Base-by-base conservation (phyloP, 2,113 vertebrate genomes). In the Laterallus jamaicensis region DNA sequence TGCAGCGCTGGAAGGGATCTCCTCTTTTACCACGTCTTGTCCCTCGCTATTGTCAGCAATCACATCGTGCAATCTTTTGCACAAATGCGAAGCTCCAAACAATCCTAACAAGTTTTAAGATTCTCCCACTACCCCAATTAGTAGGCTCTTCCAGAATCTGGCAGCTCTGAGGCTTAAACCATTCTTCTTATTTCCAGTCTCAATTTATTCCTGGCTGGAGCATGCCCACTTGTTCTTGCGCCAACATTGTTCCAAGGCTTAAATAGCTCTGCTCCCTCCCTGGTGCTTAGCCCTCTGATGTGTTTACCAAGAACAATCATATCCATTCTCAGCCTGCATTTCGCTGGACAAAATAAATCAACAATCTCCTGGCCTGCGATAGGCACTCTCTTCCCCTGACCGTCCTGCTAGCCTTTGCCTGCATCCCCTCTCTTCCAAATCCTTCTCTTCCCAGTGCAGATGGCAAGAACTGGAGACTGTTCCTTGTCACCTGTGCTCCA, bases 171-270 rank as follows among this genome's bases (percentile, higher is more conserved):
- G 94, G 90, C 82, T 95, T 85, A 88, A 95, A 91, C 95, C 42
- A 95, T 95, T 97, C 88, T 96, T 94, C 86, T 95, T 92, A 96
- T 94, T 97, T 96, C 95, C 94, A 97, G 93, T 85, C 94, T 93
- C 89, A 93, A 90, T 94, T 96, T 96, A 95, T 96, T 91, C 87
- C 93, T 96, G 95, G 90, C 94, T 94, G 85, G 62, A 93, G 67
- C 76, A 96, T 96, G 90, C 67, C 93, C 92, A 97, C 92, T 97
- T 95, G 82, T 96, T 95, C 87, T 90, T 2, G 3, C 1, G 95
- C 96, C 96, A 97, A 95, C 96, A 97, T 97, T 96, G 96, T 97
- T 96, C 85, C 85, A 70, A 85, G 25, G 94, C 95, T 94, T 94
- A 96, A 96, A 96, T 94, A 95, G 84, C 94, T 96, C 87, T 94